Percentiles rank a stretch among this genome's conserved stretches.
These are phyloP conservation scores for Apteryx mantelli DNA, from an alignment of 2,113 vertebrate species.

Conservation along the genomic window DNA sequence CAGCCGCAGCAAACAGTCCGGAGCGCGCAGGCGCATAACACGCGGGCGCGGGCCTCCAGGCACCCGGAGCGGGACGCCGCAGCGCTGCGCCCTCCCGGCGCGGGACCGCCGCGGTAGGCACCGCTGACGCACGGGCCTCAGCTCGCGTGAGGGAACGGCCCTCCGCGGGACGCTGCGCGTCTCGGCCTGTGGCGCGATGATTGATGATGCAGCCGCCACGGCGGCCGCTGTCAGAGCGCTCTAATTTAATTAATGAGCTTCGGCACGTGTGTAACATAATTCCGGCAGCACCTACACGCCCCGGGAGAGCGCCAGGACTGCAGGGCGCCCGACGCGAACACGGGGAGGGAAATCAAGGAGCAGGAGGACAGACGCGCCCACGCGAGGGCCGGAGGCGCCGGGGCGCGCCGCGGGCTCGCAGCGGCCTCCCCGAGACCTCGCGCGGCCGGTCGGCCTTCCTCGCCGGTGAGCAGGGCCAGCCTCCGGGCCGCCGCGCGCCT, in stretches of 20 bases:
- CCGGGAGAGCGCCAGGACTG: background rate
- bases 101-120: background rate
- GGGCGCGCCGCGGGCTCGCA: background rate
- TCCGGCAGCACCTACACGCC: slow-evolving; percentile 19
- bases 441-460: background rate
- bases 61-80: no score
- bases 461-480: background rate
- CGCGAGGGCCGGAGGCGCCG: background rate
- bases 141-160: background rate
- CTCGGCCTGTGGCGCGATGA: slow-evolving; percentile 47
- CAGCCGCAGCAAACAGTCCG: no score
- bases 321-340: background rate
- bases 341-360: background rate
- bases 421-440: background rate
- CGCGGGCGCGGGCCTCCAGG: no score
- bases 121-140: background rate
- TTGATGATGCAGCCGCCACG: slow-evolving; percentile 60
- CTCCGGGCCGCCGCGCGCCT: background rate
- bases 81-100: no score
- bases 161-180: background rate
- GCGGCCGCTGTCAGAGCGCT: slow-evolving; percentile 9
- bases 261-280: slow-evolving; percentile 21
- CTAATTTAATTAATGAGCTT: slow-evolving; percentile 74
- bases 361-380: background rate
- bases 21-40: no score